phyloP scores from a whole-genome alignment of 1,140 invertebrate genomes.

The Pseudomyrmex flavicornis region DNA sequence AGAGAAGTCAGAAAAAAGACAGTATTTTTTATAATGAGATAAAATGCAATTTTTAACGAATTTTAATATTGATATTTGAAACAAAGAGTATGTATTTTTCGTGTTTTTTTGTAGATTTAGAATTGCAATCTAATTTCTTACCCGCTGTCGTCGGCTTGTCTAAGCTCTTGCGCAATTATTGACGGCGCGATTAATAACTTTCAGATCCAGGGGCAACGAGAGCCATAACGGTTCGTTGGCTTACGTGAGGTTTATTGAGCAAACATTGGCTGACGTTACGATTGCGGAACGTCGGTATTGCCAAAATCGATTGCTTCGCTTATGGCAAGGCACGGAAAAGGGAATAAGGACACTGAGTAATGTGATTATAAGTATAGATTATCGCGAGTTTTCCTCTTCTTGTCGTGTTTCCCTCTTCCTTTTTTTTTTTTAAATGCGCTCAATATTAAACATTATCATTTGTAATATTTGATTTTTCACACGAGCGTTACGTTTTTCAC shows the following conservation, averaged over 20 bases:
- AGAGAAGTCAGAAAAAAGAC: no score
- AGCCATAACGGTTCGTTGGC: slow-evolving; percentile 51
- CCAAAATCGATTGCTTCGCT: slow-evolving; percentile 61
- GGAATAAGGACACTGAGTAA: slow-evolving; percentile 4
- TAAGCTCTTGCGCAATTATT: background rate
- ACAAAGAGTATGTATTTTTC: background rate
- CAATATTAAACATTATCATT: background rate
- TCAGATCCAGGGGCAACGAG: slow-evolving; percentile 50
- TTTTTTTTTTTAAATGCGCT: background rate
- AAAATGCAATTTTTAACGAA: no score
- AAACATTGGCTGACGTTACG: slow-evolving; percentile 66
- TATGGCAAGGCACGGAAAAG: slow-evolving; percentile 17
- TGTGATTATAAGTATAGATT: background rate
- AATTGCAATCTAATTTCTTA: slow-evolving; percentile 36
- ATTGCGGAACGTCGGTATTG: slow-evolving; percentile 45
- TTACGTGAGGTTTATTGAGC: slow-evolving; percentile 67
- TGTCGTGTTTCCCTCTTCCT: background rate
- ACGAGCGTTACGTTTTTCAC: background rate
- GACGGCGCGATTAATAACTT: slow-evolving; percentile 68
- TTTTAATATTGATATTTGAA: no score
- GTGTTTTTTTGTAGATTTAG: background rate
- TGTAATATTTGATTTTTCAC: slow-evolving; percentile 1
- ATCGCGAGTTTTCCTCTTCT: background rate
- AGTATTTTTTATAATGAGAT: no score
- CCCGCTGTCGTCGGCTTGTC: slow-evolving; percentile 20